Percentiles rank a stretch among this genome's conserved stretches.
Conservation (phyloP, 92 coral and sea anemone species). For the Porites evermanni region DNA sequence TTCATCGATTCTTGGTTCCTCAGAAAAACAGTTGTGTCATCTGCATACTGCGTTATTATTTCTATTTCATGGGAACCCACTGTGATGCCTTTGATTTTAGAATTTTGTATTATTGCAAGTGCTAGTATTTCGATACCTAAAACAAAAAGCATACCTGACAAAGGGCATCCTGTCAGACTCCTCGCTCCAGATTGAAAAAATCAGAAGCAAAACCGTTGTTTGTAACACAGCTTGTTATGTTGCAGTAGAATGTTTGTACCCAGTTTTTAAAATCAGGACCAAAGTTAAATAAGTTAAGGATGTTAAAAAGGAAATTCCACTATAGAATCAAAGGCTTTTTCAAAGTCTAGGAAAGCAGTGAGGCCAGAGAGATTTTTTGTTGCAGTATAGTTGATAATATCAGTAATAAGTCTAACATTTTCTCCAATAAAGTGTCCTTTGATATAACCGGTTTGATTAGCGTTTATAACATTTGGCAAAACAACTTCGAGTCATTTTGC, state of each 20-base stretch:
- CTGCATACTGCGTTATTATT: slow-evolving; percentile 44
- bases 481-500: slow-evolving; percentile 32
- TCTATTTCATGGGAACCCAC: slow-evolving; percentile 19
- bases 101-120: slow-evolving; percentile 20
- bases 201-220: background rate
- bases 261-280: too few species aligned
- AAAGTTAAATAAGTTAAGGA: background rate
- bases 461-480: slow-evolving; percentile 12
- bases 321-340: slow-evolving; percentile 51
- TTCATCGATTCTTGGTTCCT: slow-evolving; percentile 8
- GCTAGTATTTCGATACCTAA: slow-evolving; percentile 35
- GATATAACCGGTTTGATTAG: slow-evolving; percentile 46
- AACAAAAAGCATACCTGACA: slow-evolving; percentile 40
- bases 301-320: slow-evolving; percentile 39
- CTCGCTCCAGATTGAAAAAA: slow-evolving; percentile 29
- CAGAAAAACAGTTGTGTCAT: slow-evolving; percentile 26
- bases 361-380: slow-evolving; percentile 33
- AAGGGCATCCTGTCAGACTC: slow-evolving; percentile 45
- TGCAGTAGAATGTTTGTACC: too few species aligned
- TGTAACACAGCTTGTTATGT: too few species aligned
- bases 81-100: slow-evolving; percentile 23
- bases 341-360: background rate
- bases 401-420: slow-evolving; percentile 50
- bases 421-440: slow-evolving; percentile 48
- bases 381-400: slow-evolving; percentile 41